These are phyloP conservation scores for Entomobrya multifasciata DNA, from an alignment of 2,888 invertebrate species.

Conservation along the genomic window DNA sequence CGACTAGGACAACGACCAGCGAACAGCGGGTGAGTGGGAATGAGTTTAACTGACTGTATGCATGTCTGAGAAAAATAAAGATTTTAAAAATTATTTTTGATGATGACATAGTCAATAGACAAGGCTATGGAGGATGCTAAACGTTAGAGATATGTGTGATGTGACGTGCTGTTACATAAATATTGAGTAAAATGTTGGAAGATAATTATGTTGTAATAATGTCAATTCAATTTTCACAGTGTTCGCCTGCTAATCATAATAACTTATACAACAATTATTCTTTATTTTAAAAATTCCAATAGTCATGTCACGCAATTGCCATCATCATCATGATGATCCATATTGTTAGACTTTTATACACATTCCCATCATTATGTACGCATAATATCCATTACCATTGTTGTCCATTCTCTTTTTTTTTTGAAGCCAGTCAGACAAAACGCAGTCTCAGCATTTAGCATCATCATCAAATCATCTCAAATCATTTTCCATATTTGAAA, in stretches of 20 bases:
- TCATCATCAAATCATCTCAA: not conserved
- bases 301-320: conserved; percentile 42
- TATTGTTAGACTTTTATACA: conserved; percentile 25
- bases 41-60: no score
- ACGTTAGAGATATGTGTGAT: no score
- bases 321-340: conserved; percentile 26
- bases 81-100: no score
- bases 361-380: conserved; percentile 29
- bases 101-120: no score
- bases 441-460: not conserved
- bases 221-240: conserved; percentile 34
- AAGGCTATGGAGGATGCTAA: no score
- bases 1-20: no score
- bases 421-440: no score
- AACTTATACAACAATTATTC: not conserved
- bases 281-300: conserved; percentile 48
- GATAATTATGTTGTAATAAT: conserved; percentile 34
- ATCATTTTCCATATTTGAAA: conserved; percentile 41
- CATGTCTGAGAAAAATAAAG: no score
- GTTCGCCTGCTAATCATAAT: not conserved
- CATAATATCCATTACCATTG: not conserved
- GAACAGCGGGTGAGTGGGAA: no score
- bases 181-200: conserved; percentile 21
- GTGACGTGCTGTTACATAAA: no score
- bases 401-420: not conserved